Base-by-base conservation (phyloP, 2,797 vertebrate species). In the Oryzias sinensis region DNA sequence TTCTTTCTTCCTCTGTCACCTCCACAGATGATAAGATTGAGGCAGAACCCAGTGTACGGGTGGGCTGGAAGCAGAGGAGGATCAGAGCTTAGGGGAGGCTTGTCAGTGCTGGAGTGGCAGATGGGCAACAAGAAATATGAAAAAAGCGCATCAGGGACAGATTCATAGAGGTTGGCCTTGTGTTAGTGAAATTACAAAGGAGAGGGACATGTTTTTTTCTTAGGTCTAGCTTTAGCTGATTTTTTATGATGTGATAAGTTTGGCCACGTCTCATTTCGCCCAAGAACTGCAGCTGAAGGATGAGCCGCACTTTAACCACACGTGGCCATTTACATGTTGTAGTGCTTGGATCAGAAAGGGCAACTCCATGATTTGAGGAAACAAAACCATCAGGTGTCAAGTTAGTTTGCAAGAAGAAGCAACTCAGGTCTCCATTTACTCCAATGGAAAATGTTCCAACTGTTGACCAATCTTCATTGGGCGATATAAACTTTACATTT, bases 161-260 rank as follows among this genome's bases (percentile, higher is more conserved):
- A 62, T 53, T 72, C 45, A 51, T 59, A 50, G 24, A 43, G 68
- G 62, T 73, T 54, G 40, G 61, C 61, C 59, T 70, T 62, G 33
- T 65, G 43, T 70, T 60, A 74, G 66, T 5, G 3, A 49, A 64
- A 57, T 4, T n/a, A 59, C 53, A 47, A 54, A 5, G 9, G 54
- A 48, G 60, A 64, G 68, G 49, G 69, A 72, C 65, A 77, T 65
- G 62, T 74, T 83, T 74, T 37, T 13, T 70, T 53, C 65, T 62
- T 67, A 64, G 79, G 72, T 77, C 80, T 67, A 74, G 83, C 78
- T 79, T 68, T 62, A 80, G 72, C 73, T 54, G 77, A 4, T 43
- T 56, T 54, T 67, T 55, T 56, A 53, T 44, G 60, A 67, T 47
- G 54, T 78, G 75, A 74, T 75, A 77, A 76, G 68, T 74, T 65